A percentile compares a stretch with the other conserved stretches of the same genome.
phyloP scores from a whole-genome alignment of 2,797 vertebrate genomes.

The Anniella stebbinsi region DNA sequence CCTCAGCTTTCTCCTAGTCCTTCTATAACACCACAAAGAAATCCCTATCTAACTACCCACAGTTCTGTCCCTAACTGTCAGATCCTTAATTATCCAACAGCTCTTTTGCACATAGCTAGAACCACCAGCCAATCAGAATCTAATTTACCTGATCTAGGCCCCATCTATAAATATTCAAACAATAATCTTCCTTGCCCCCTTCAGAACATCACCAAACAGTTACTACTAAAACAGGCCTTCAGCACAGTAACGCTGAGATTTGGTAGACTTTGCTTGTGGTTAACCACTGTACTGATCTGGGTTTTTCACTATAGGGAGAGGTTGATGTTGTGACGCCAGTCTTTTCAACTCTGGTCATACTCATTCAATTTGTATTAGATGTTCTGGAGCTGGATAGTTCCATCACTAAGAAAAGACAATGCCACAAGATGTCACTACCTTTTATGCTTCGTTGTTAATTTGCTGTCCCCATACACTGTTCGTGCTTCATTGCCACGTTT shows the following conservation, averaged over 20 bases:
- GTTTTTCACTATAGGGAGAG: not conserved
- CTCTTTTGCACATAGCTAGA: too few relatives aligned
- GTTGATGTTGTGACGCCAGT: not conserved
- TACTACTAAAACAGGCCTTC: too few relatives aligned
- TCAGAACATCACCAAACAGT: too few relatives aligned
- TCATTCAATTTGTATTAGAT: slow-evolving; percentile 59
- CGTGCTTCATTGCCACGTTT: slow-evolving; percentile 64
- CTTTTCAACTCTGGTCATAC: slow-evolving; percentile 35
- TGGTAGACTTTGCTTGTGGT: not conserved
- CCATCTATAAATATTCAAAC: too few relatives aligned
- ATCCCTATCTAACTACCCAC: too few relatives aligned
- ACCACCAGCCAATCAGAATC: too few relatives aligned
- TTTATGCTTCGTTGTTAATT: slow-evolving; percentile 73
- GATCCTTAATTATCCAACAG: too few relatives aligned
- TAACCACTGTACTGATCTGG: not conserved
- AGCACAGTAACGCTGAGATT: not conserved
- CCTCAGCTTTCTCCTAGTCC: too few relatives aligned
- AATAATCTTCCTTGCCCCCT: too few relatives aligned
- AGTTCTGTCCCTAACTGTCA: too few relatives aligned
- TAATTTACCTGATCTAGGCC: too few relatives aligned
- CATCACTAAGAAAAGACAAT: slow-evolving; percentile 63
- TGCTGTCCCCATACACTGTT: slow-evolving; percentile 57
- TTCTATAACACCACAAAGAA: too few relatives aligned
- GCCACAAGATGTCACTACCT: slow-evolving; percentile 67
- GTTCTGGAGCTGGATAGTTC: slow-evolving; percentile 59